Base-by-base conservation (phyloP, 2,797 vertebrate genomes). In the Darevskia nairensis region DNA sequence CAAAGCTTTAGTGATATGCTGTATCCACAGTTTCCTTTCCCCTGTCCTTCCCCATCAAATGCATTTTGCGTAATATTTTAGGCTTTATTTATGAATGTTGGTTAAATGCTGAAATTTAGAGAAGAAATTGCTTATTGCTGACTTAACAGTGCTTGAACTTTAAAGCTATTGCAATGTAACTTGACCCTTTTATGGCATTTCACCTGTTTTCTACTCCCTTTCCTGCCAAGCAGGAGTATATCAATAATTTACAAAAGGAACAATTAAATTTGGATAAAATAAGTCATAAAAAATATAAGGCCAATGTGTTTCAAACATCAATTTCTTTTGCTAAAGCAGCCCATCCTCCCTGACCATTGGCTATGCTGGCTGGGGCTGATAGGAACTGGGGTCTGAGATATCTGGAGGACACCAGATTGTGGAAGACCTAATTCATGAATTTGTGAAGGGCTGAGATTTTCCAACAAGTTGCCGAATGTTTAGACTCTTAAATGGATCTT, bases 21-120 rank as follows among this genome's bases (percentile, higher is more conserved):
- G 92, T 94, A 84, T 82, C 71, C 46, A 88, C 83, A 13, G 78
- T 95, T 82, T 91, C n/a, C 82, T 93, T 93, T 91, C 90, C 88
- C 83, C 74, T 64, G 6, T 91, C 92, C 89, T 88, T 89, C 83
- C 68, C 66, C 50, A 80, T 75, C 77, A 74, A 50, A 82, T 93
- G 69, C 71, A 91, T 88, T 90, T 21, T 94, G 50, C 94, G 87
- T 81, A 93, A 88, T 92, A 87, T 68, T 92, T 93, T 93, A 93
- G 82, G 46, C 88, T 95, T 94, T 90, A 92, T 95, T 94, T 95
- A 89, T 92, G 90, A 94, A 93, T 15, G 88, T 92, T 91, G 88
- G 84, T 88, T 92, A 95, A 94, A 95, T 76, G 86, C 84, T 91
- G 92, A 72, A 96, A 90, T 85, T 93, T 94, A 92, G 92, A 85